These are phyloP conservation scores for Bilobella aurantiaca DNA, from an alignment of 1,140 invertebrate genomes.

Conservation along the genomic window DNA sequence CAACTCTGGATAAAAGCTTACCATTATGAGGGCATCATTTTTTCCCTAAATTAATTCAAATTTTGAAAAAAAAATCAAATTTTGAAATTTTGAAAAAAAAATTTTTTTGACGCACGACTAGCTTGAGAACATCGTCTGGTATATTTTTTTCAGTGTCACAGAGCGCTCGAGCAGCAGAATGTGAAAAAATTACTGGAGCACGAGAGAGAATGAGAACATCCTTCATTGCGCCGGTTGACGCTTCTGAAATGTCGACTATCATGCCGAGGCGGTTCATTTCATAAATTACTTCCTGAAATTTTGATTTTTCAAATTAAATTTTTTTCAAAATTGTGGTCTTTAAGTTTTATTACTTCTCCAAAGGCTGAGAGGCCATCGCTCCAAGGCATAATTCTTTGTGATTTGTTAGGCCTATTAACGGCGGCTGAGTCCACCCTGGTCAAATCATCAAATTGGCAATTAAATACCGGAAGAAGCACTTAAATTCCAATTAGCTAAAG, in stretches of 20 bases:
- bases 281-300: too few species aligned
- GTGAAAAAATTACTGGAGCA: constrained; percentile 48
- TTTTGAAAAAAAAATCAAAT: constrained; percentile 1
- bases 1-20: constrained; percentile 43
- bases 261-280: constrained; percentile 40
- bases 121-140: constrained; percentile 41
- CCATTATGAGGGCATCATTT: constrained; percentile 46
- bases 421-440: too few species aligned
- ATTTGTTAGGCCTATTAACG: too few species aligned
- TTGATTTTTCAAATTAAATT: too few species aligned
- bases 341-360: too few species aligned
- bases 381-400: too few species aligned
- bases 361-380: too few species aligned
- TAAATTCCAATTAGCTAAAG: too few species aligned
- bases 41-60: constrained; percentile 39
- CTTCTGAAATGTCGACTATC: constrained; percentile 47
- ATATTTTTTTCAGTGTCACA: constrained; percentile 46
- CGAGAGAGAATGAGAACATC: constrained; percentile 39
- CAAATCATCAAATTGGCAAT: too few species aligned
- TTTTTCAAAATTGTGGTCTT: too few species aligned
- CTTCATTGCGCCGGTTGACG: constrained; percentile 42
- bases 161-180: constrained; percentile 42
- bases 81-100: not conserved
- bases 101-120: constrained; percentile 41
- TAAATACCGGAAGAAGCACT: too few species aligned